These are phyloP conservation scores for Acropternis orthonyx DNA, from an alignment of 2,797 vertebrate genomes.

Conservation along the genomic window DNA sequence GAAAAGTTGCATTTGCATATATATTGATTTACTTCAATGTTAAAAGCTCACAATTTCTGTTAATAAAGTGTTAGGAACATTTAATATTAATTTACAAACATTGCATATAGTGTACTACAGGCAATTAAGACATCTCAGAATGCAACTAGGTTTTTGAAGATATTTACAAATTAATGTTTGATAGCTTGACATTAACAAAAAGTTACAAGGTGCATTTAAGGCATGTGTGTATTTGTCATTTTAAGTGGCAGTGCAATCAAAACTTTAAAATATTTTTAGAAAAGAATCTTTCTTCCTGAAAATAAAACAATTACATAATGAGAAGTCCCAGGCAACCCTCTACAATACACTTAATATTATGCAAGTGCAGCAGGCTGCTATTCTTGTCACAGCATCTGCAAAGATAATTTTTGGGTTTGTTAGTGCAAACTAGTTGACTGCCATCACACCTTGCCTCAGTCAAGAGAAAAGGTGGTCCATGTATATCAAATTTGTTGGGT, in stretches of 20 bases:
- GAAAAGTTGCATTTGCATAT: not conserved
- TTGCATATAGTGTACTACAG: not conserved
- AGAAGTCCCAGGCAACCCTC: not conserved
- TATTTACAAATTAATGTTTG: not conserved
- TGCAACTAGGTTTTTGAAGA: not conserved
- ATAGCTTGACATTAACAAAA: not conserved
- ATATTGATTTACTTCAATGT: not conserved
- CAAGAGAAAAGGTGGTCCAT: not conserved
- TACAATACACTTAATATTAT: not conserved
- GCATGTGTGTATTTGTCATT: not conserved
- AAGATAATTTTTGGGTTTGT: not conserved
- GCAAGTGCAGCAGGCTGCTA: not conserved
- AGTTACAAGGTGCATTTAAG: not conserved
- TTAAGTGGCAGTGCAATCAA: not conserved
- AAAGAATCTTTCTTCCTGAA: not conserved
- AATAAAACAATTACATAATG: not conserved
- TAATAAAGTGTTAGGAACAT: not conserved
- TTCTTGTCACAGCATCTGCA: not conserved
- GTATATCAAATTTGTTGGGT: not conserved
- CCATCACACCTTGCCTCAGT: not conserved
- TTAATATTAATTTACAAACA: not conserved
- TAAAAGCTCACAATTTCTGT: not conserved
- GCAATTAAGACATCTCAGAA: not conserved
- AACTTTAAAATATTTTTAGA: not conserved
- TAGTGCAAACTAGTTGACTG: not conserved